Evolutionary conservation across 2,888 invertebrate species (phyloP).

Genomic region (Zonitis immaculata): DNA sequence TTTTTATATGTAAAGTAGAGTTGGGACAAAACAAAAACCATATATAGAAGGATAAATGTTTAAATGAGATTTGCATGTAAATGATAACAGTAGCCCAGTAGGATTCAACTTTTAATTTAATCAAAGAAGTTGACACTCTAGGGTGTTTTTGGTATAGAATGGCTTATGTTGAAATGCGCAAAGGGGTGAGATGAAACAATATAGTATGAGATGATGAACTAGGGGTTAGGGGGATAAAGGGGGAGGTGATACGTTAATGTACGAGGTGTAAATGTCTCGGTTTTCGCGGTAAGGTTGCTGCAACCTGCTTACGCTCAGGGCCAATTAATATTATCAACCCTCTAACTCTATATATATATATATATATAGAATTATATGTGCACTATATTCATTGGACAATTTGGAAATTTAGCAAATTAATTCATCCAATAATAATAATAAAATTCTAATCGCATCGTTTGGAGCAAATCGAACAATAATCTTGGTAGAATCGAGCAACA

Average conservation of each 20-base stretch:
- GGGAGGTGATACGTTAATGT: conserved; percentile 38
- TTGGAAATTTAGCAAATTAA: neutral
- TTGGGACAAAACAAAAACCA: too few species aligned
- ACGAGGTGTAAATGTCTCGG: conserved; percentile 49
- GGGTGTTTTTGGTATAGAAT: conserved; percentile 46
- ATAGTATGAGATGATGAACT: too few species aligned
- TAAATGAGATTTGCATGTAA: conserved; percentile 49
- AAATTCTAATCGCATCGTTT: too few species aligned
- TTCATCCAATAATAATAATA: neutral
- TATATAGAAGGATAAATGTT: conserved; percentile 42
- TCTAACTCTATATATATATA: conserved; percentile 7
- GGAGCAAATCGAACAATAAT: too few species aligned
- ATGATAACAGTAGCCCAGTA: conserved; percentile 41
- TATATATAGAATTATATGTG: too few species aligned
- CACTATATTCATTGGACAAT: neutral
- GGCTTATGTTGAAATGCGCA: too few species aligned
- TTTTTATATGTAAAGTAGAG: too few species aligned
- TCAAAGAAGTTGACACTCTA: conserved; percentile 51
- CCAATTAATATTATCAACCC: conserved; percentile 46
- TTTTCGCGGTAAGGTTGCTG: conserved; percentile 39
- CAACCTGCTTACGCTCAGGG: conserved; percentile 38
- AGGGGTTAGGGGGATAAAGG: conserved; percentile 22
- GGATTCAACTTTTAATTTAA: conserved; percentile 52
- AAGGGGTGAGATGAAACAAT: too few species aligned
- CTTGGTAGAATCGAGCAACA: too few species aligned